These are phyloP conservation scores for Macrotus californicus DNA, from an alignment of 2,113 vertebrate genomes.

Conservation along the genomic window DNA sequence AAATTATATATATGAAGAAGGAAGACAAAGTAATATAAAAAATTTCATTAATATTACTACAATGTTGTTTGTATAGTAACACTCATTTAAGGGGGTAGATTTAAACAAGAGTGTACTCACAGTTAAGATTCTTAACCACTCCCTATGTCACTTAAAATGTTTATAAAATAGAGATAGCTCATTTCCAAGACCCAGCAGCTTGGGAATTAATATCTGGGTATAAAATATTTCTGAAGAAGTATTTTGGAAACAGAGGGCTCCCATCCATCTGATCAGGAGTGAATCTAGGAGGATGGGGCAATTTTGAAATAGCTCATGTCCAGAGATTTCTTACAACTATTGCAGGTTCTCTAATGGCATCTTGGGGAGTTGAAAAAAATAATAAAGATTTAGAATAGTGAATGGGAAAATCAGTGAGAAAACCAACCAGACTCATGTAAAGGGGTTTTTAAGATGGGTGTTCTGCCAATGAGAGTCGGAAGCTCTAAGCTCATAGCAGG, in stretches of 20 bases:
- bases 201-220: not conserved
- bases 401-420: not conserved
- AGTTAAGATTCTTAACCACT: not conserved
- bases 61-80: not conserved
- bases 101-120: not conserved
- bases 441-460: not conserved
- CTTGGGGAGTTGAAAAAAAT: not conserved
- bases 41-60: not conserved
- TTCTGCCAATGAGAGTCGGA: not conserved
- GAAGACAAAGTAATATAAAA: not conserved
- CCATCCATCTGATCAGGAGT: not conserved
- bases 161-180: constrained; percentile 1
- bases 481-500: not conserved
- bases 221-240: not conserved
- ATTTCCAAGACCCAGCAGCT: not conserved
- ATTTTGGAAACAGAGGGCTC: not conserved
- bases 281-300: not conserved
- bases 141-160: not conserved
- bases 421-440: not conserved
- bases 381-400: not conserved
- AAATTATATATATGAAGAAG: not conserved
- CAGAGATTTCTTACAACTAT: not conserved
- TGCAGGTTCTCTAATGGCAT: not conserved
- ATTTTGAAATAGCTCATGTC: not conserved
- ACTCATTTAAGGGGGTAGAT: not conserved